phyloP scores from a whole-genome alignment of 2,113 vertebrate species.

The Meles meles region DNA sequence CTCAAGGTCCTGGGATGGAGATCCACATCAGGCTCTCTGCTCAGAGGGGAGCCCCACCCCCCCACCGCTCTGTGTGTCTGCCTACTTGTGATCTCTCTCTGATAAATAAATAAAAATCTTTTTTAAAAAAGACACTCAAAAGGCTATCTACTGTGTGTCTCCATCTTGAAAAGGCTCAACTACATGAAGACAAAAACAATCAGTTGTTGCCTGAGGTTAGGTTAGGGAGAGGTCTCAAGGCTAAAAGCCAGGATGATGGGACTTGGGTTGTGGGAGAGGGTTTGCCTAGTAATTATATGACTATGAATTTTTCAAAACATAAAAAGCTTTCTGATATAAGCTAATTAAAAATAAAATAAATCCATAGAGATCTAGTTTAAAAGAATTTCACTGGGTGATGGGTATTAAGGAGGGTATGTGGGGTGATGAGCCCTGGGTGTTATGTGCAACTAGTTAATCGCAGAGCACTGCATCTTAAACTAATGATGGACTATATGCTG shows the following conservation, averaged over 20 bases:
- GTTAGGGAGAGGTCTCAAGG: not conserved
- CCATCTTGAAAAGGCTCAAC: not conserved
- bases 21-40: no score
- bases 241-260: not conserved
- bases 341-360: not conserved
- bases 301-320: not conserved
- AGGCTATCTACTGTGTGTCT: not conserved
- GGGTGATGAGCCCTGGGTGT: no score
- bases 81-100: no score
- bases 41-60: no score
- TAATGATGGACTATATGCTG: not conserved
- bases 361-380: not conserved
- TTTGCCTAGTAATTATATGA: not conserved
- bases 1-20: no score
- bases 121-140: not conserved
- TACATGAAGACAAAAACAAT: not conserved
- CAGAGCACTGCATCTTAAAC: not conserved
- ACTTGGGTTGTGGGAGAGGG: accelerated
- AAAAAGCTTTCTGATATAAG: not conserved
- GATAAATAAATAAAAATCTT: no score
- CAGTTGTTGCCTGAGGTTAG: not conserved
- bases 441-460: not conserved
- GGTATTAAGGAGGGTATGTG: no score
- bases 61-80: no score
- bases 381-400: not conserved